phyloP scores from a whole-genome alignment of 92 coral and sea anemone genomes.

The Nematostella vectensis region DNA sequence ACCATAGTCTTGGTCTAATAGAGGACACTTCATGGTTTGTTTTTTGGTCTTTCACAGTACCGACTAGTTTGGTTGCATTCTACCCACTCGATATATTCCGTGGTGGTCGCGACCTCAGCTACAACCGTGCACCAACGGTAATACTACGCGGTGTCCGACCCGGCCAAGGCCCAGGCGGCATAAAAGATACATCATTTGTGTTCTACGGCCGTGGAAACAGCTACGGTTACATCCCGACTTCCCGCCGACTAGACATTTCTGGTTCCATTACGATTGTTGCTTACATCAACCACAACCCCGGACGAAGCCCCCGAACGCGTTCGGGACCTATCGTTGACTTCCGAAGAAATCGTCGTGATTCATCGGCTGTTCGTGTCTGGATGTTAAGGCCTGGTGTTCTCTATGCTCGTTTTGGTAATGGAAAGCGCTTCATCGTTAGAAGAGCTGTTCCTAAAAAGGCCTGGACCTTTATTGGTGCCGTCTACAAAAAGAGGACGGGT shows the following conservation, averaged over 20 bases:
- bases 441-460: slow-evolving; percentile 24
- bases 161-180: slow-evolving; percentile 64
- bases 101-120: slow-evolving; percentile 53
- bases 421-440: slow-evolving; percentile 23
- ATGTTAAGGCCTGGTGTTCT: slow-evolving; percentile 31
- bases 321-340: slow-evolving; percentile 10
- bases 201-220: slow-evolving; percentile 56
- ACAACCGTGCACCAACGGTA: slow-evolving; percentile 44
- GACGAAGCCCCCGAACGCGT: slow-evolving; percentile 12
- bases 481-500: slow-evolving; percentile 51
- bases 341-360: slow-evolving; percentile 5
- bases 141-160: slow-evolving; percentile 26
- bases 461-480: slow-evolving; percentile 64
- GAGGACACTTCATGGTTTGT: too few species aligned
- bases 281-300: slow-evolving; percentile 25
- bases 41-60: too few species aligned
- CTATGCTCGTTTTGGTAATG: slow-evolving; percentile 39
- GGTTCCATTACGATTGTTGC: slow-evolving; percentile 56
- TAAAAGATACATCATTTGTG: slow-evolving; percentile 32
- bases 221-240: slow-evolving; percentile 54
- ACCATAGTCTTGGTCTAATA: too few species aligned
- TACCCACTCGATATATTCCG: slow-evolving; percentile 50
- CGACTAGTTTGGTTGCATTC: slow-evolving; percentile 48
- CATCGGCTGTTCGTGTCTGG: slow-evolving; percentile 64
- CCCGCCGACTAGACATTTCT: slow-evolving; percentile 41